phyloP scores from a whole-genome alignment of 2,888 invertebrate species.

The Pocota personata region DNA sequence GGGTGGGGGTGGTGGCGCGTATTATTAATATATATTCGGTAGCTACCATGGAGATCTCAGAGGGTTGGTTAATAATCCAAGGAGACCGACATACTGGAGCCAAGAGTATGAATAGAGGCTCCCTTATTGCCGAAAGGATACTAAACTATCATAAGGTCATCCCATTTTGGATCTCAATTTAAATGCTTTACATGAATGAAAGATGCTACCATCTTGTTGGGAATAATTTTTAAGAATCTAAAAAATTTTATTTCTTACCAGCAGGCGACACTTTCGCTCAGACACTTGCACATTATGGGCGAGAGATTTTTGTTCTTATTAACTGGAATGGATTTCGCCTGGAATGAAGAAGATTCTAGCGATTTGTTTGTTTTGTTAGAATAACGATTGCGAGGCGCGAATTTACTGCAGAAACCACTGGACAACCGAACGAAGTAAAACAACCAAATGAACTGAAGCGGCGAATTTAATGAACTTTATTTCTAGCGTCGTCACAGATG shows the following conservation, averaged over 20 bases:
- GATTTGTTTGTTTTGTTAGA: constrained; percentile 26
- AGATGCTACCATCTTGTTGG: constrained; percentile 31
- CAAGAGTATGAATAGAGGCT: neutral
- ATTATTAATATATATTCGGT: constrained; percentile 21
- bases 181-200: constrained; percentile 6
- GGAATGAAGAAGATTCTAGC: neutral
- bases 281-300: constrained; percentile 64
- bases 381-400: neutral
- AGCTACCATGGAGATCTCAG: constrained; percentile 33
- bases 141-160: neutral
- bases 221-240: constrained; percentile 1
- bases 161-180: neutral
- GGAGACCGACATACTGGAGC: constrained; percentile 42
- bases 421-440: constrained; percentile 54
- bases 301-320: neutral
- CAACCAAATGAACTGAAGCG: constrained; percentile 32
- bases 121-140: neutral
- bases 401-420: neutral
- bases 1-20: constrained; percentile 32
- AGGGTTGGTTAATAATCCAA: constrained; percentile 26
- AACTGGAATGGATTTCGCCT: too few species aligned
- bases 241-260: constrained; percentile 55
- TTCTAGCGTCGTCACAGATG: constrained; percentile 19
- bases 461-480: neutral
- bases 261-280: constrained; percentile 60